These are phyloP conservation scores for Lepisosteus osseus DNA, from an alignment of 2,113 vertebrate genomes.

Conservation along the genomic window DNA sequence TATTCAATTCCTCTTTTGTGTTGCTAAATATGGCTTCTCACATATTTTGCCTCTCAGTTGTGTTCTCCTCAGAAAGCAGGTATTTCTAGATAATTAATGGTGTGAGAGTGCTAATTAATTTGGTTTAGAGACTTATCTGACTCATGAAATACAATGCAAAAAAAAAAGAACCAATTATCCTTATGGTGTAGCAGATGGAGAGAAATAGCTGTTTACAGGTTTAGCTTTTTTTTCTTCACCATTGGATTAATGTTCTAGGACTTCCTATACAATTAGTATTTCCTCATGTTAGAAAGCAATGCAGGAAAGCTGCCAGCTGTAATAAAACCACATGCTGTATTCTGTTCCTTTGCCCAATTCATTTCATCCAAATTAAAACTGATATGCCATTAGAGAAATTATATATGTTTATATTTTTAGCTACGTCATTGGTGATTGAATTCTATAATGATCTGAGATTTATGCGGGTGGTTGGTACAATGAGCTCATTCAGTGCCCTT, in stretches of 20 bases:
- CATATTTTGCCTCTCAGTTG: background rate
- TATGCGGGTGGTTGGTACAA: too few relatives aligned
- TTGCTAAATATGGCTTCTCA: background rate
- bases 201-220: background rate
- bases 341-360: background rate
- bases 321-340: background rate
- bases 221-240: background rate
- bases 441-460: too few relatives aligned
- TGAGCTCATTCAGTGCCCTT: too few relatives aligned
- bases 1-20: background rate
- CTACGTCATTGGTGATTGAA: too few relatives aligned
- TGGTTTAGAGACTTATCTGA: background rate
- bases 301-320: background rate
- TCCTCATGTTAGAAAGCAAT: conserved; percentile 2
- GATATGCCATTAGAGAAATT: too few relatives aligned
- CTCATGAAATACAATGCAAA: background rate
- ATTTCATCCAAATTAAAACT: background rate
- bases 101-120: too few relatives aligned
- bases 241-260: conserved; percentile 5
- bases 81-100: too few relatives aligned
- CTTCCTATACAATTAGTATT: conserved; percentile 1
- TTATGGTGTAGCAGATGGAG: background rate
- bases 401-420: too few relatives aligned
- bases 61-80: too few relatives aligned
- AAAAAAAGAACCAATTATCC: background rate